Evolutionary conservation across 2,888 invertebrate species (phyloP), one percentile per base, ranked within the genome.

Genomic region (Ctenicera cuprea): DNA sequence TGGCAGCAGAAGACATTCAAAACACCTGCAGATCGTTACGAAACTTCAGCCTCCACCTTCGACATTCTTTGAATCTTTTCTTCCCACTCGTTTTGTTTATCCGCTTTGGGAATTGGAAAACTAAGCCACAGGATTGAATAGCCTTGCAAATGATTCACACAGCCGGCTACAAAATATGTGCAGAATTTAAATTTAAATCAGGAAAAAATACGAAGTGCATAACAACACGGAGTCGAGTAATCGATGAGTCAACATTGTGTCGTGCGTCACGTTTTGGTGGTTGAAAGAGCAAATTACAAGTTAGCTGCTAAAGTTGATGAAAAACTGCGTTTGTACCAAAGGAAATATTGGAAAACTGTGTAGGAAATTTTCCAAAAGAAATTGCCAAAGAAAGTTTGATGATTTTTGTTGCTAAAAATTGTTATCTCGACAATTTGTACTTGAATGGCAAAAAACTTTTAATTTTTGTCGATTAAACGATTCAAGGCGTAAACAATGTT

Each of bases 21-120:
- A 20, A 18, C 50, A 50, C 50, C 50, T 50, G 50, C 50, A 50
- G 11, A 5, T 50, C 12, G 12, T 50, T 50, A 50, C 50, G 50
- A 50, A 50, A 50, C 12, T 22, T 50, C 5, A 12, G 18, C 12
- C 22, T 3, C 20, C 4, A 50, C 41, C 41, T 41, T 50, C 50
- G 14, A 22, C 50, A 50, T 50, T 50, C 50, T 50, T 22, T 11
- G 22, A 3, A 50, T 22, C 20, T 20, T 22, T 45, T 45, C 14
- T 26, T 1, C 45, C 45, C 50, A 50, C 22, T 22, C 50, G 12
- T 50, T 3, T 22, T 12, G 22, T n/a, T 14, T n/a, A 14, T 14
- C 41, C 4, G 14, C 41, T 41, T 41, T 41, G 41, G 41, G 41
- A n/a, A 33, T 33, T 33, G 33, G 33, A 41, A 14, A 41, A 41